phyloP scores from a whole-genome alignment of 2,797 vertebrate genomes.

The Poecile montanus region DNA sequence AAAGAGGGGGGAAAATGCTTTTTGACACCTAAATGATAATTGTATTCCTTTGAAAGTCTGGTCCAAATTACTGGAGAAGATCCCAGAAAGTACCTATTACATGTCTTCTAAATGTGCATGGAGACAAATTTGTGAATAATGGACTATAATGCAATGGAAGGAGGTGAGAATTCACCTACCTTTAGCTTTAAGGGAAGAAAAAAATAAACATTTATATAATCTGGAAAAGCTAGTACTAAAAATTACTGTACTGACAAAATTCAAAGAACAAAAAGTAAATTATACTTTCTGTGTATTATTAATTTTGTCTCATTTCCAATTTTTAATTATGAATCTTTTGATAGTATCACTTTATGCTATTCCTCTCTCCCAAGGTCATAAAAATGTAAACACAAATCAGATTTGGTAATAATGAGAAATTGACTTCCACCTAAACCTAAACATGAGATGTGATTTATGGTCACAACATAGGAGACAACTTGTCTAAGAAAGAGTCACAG shows the following conservation, averaged over 20 bases:
- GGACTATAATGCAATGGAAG: neutral
- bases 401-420: neutral
- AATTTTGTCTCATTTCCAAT: neutral
- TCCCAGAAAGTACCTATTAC: neutral
- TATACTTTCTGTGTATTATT: neutral
- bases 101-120: neutral
- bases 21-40: neutral
- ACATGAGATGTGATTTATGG: neutral
- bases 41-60: neutral
- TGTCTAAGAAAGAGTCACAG: neutral
- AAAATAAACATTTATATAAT: neutral
- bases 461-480: neutral
- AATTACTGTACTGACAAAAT: neutral
- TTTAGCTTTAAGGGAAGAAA: neutral
- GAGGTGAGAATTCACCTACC: neutral
- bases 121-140: neutral
- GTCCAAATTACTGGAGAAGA: neutral
- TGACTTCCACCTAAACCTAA: neutral
- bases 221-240: neutral
- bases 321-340: neutral
- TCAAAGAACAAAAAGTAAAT: neutral
- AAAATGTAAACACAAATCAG: neutral
- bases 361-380: neutral
- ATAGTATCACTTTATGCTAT: neutral
- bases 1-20: accelerated